phyloP scores from a whole-genome alignment of 1,140 invertebrate species.

The Acarapis woodi region DNA sequence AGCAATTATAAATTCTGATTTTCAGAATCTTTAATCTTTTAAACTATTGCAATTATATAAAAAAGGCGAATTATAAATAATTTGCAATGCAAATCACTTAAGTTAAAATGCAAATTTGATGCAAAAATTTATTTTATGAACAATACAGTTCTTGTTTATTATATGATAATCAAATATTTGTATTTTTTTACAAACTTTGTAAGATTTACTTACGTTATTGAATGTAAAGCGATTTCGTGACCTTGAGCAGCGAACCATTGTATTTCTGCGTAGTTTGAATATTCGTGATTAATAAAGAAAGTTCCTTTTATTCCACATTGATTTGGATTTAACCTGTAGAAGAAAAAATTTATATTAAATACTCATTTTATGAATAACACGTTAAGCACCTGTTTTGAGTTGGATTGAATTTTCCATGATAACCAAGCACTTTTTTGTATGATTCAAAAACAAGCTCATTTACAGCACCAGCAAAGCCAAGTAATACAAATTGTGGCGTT shows the following conservation, averaged over 20 bases:
- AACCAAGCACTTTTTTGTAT: slow-evolving; percentile 9
- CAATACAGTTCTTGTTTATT: slow-evolving; percentile 1
- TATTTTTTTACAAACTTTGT: too few relatives aligned
- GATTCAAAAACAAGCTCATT: slow-evolving; percentile 11
- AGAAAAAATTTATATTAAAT: slow-evolving; percentile 3
- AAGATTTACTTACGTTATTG: slow-evolving; percentile 19
- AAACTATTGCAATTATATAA: background rate
- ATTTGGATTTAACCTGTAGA: slow-evolving; percentile 19
- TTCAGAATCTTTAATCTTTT: background rate
- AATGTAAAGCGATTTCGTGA: slow-evolving; percentile 24
- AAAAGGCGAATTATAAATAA: too few relatives aligned
- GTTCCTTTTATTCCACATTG: slow-evolving; percentile 25
- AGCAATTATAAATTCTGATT: too few relatives aligned
- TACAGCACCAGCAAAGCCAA: slow-evolving; percentile 14
- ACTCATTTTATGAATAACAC: background rate
- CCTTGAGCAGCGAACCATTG: slow-evolving; percentile 22
- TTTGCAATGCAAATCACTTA: too few relatives aligned
- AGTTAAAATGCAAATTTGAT: too few relatives aligned
- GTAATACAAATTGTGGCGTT: slow-evolving; percentile 13
- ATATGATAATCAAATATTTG: background rate
- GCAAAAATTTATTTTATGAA: background rate
- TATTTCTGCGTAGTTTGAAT: slow-evolving; percentile 22
- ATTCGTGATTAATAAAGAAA: slow-evolving; percentile 25
- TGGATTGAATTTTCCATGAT: slow-evolving; percentile 3
- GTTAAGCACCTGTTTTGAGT: slow-evolving; percentile 4